Evolutionary conservation across 2,888 invertebrate species (phyloP), one percentile per base, ranked within the genome.

Genomic region (Cylindroiulus punctatus): DNA sequence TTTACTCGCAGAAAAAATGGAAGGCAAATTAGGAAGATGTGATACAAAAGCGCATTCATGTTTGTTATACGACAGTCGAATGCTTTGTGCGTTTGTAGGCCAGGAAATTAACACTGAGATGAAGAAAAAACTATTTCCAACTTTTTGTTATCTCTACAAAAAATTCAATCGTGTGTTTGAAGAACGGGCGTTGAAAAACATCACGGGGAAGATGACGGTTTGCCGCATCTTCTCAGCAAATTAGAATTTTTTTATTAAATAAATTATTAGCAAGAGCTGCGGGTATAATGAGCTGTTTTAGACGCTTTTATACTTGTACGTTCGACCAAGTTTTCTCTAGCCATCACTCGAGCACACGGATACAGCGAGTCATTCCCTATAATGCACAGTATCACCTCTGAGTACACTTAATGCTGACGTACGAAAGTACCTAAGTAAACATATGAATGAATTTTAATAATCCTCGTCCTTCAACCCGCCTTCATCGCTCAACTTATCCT

Each of bases 41-140:
- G 30, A 76, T 14, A 76, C 76, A 76, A 76, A 76, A 76, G 76
- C 76, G 17, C 26, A 26, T 76, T 26, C 76, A 76, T 76, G 26
- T 26, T 65, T n/a, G 10, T 14, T 30, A 17, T 76, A 17, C 17
- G 65, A 76, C 26, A 26, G 30, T 14, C 14, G 76, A 76, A 76
- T 76, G 76, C 14, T 30, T 76, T 76, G 30, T 30, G 30, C 14
- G 30, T 17, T 26, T 12, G 30, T 1, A 22, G 22, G 76, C 26
- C 76, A 30, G 76, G 30, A 30, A 76, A 76, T 30, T 76, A 30
- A 76, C 30, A 76, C 12, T 30, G 76, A 30, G 30, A 76, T 30
- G 30, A 57, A 8, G 22, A 76, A 26, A 76, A 76, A 76, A 76
- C 30, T 0, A 76, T 76, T 76, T 76, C 30, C 1, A 30, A 30